phyloP scores from a whole-genome alignment of 2,888 invertebrate species.

The Drosophila bunnanda region DNA sequence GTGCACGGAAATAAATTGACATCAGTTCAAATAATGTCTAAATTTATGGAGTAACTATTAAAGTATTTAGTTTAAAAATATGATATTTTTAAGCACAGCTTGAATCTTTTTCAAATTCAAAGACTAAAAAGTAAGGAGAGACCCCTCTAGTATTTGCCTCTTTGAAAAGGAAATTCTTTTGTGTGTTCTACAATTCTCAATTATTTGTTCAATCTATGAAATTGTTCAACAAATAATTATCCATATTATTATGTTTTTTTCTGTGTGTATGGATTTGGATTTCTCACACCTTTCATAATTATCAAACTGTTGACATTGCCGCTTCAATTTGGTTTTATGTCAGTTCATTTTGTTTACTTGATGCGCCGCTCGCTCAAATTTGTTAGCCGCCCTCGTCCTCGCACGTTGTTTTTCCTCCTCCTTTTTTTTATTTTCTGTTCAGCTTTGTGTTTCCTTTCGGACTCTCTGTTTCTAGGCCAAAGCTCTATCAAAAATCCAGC shows the following conservation, averaged over 20 bases:
- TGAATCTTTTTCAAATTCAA: neutral
- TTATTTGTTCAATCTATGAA: neutral
- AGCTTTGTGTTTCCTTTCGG: conserved; percentile 29
- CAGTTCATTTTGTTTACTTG: conserved; percentile 73
- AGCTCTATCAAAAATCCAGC: conserved; percentile 58
- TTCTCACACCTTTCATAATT: conserved; percentile 55
- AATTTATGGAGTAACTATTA: neutral
- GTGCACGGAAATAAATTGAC: neutral
- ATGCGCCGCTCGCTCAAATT: conserved; percentile 61
- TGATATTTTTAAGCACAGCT: neutral
- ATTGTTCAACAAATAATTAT: neutral
- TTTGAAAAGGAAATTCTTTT: neutral
- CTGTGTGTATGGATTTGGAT: neutral
- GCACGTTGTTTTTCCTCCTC: neutral
- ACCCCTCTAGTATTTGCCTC: neutral
- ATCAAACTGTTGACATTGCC: conserved; percentile 66
- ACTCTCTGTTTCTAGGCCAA: conserved; percentile 75
- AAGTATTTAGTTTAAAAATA: neutral
- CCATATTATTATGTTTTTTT: neutral
- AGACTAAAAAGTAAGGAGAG: neutral
- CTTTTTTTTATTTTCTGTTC: conserved; percentile 27
- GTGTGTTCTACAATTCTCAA: no score
- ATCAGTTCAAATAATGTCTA: neutral
- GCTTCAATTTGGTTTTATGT: conserved; percentile 65
- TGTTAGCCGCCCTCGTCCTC: conserved; percentile 41